Conservation (phyloP, 2,888 invertebrate species). For the Drosophila antonietae region DNA sequence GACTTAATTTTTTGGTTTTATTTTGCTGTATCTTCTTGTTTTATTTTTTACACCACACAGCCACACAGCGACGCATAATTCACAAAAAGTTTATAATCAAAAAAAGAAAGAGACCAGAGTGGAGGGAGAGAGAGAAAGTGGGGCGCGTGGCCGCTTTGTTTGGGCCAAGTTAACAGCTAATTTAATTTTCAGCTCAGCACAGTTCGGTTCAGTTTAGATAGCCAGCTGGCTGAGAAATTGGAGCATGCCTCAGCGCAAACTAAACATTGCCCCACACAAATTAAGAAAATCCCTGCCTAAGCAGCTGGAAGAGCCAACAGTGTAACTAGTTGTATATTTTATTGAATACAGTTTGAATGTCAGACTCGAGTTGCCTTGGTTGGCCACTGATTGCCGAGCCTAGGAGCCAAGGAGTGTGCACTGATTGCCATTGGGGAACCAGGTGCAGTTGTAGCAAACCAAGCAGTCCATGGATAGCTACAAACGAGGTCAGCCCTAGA, state of each 20-base stretch:
- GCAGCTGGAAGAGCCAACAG: conserved; percentile 18
- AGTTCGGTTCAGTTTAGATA: conserved; percentile 5
- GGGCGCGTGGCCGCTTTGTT: conserved; percentile 1
- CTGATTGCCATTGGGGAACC: conserved; percentile 61
- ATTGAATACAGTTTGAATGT: conserved; percentile 47
- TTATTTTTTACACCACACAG: background rate
- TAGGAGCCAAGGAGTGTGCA: conserved; percentile 39
- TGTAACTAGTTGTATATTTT: conserved; percentile 58
- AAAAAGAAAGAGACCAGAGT: background rate
- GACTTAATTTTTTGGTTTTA: conserved; percentile 22
- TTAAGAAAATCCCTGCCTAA: conserved; percentile 52
- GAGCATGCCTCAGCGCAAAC: conserved; percentile 33
- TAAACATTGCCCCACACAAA: conserved; percentile 57
- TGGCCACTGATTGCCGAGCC: conserved; percentile 51
- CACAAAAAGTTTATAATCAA: conserved; percentile 60
- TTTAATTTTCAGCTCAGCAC: conserved; percentile 54
- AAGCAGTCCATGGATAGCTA: conserved; percentile 8
- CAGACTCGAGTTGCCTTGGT: conserved; percentile 1
- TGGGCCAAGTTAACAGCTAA: conserved; percentile 53
- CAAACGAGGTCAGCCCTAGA: conserved; percentile 64
- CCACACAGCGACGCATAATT: conserved; percentile 52
- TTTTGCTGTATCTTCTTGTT: conserved; percentile 5
- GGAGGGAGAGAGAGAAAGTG: background rate
- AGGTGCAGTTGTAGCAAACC: conserved; percentile 12
- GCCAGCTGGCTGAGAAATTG: conserved; percentile 26